Conservation (phyloP, 2,113 vertebrate species). For the Pristiophorus japonicus region DNA sequence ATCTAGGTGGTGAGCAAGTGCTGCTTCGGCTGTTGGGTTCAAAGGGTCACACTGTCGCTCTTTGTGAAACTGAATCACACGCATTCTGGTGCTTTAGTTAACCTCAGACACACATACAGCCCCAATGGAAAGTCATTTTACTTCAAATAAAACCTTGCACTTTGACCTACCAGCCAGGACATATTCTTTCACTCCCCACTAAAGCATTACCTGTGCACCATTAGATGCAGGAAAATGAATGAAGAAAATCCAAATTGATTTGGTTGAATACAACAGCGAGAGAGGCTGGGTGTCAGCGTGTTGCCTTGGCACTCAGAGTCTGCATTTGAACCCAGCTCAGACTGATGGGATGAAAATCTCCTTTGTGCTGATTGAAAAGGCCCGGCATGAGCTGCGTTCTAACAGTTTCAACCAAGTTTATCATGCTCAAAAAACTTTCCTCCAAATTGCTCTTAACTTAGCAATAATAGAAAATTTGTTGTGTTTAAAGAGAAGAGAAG, state of each 20-base stretch:
- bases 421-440: neutral
- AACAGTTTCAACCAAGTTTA: neutral
- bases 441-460: neutral
- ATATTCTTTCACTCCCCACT: neutral
- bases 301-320: neutral
- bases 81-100: neutral
- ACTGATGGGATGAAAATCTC: neutral
- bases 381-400: neutral
- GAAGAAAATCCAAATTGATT: neutral
- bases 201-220: neutral
- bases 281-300: neutral
- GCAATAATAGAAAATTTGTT: neutral
- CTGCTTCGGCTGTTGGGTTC: neutral
- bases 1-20: neutral
- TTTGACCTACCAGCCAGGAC: neutral
- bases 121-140: neutral
- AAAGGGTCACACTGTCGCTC: neutral
- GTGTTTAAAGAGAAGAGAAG: neutral
- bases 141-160: neutral
- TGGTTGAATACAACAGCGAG: neutral
- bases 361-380: neutral
- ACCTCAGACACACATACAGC: neutral
- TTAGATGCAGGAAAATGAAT: neutral
- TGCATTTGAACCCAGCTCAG: neutral
- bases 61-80: neutral